Evolutionary conservation across 2,888 invertebrate genomes (phyloP).

Genomic region (Tholera decimalis): DNA sequence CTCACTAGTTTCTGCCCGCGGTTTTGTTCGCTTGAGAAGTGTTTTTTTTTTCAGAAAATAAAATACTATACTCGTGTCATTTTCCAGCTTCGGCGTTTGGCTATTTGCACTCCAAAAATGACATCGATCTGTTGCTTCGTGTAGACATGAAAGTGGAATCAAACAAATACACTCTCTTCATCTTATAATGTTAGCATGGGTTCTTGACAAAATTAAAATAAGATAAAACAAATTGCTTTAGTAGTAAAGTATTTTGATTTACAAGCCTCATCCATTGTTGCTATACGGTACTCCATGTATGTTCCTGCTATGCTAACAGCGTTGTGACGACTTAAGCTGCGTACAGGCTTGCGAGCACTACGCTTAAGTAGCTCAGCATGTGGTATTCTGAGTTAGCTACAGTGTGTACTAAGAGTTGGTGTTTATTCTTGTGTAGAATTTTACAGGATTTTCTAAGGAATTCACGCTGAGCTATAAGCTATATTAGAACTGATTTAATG

Average conservation of each 20-base stretch:
- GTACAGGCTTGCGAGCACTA: slow-evolving; percentile 29
- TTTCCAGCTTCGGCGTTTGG: no score
- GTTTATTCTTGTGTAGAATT: not conserved
- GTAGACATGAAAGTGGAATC: no score
- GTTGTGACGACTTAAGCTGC: slow-evolving; percentile 46
- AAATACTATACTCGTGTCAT: no score
- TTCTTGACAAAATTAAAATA: not conserved
- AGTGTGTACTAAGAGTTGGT: slow-evolving; percentile 3
- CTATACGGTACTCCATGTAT: slow-evolving; percentile 1
- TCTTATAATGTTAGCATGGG: not conserved
- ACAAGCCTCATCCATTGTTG: slow-evolving; percentile 15
- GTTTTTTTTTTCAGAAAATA: no score
- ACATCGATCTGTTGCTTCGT: no score
- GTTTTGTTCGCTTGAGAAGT: no score
- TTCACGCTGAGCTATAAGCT: no score
- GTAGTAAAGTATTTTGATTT: slow-evolving; percentile 19
- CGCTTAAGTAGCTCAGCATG: slow-evolving; percentile 38
- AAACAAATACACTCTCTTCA: no score
- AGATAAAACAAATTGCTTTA: not conserved
- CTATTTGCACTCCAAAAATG: no score
- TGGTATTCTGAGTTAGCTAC: slow-evolving; percentile 5
- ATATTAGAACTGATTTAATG: no score
- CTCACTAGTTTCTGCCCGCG: no score
- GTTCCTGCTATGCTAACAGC: slow-evolving; percentile 28
- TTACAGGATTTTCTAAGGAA: not conserved